Percentiles rank a stretch among this genome's conserved stretches.
phyloP scores from a whole-genome alignment of 2,113 vertebrate genomes.

The Tragelaphus scriptus region DNA sequence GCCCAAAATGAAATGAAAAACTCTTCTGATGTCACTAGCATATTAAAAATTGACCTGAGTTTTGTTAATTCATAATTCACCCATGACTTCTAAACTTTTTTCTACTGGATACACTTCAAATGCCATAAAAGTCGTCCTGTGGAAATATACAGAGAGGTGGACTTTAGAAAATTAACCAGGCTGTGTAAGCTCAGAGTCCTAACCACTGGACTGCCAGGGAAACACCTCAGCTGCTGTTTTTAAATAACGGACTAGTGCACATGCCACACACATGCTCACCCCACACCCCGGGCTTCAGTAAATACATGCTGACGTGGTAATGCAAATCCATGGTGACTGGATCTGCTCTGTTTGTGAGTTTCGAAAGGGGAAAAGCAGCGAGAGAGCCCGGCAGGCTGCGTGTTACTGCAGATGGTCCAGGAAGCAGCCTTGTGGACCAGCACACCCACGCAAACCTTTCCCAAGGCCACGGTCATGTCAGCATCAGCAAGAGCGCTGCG shows the following conservation, averaged over 20 bases:
- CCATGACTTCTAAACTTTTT: not conserved
- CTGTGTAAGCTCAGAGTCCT: not conserved
- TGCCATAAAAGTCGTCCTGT: not conserved
- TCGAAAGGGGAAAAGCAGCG: fast-evolving
- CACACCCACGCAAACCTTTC: not conserved
- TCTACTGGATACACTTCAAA: not conserved
- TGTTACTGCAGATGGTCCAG: fast-evolving
- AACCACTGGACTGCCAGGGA: not conserved
- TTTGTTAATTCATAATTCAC: not conserved
- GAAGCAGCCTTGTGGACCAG: not conserved
- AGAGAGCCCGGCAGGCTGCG: fast-evolving
- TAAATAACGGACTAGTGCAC: too few relatives aligned
- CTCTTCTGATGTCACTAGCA: not conserved
- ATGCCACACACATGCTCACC: too few relatives aligned
- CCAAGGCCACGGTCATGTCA: fast-evolving
- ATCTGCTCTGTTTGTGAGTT: not conserved
- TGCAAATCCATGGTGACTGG: not conserved
- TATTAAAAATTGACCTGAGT: not conserved
- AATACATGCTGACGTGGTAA: too few relatives aligned
- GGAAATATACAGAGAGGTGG: not conserved
- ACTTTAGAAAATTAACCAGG: not conserved
- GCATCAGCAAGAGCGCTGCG: fast-evolving
- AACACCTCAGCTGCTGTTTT: not conserved
- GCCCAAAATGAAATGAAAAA: not conserved
- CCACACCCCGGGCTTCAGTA: not conserved